These are phyloP conservation scores for Nannoperca australis DNA, from an alignment of 2,797 vertebrate genomes.

Conservation along the genomic window DNA sequence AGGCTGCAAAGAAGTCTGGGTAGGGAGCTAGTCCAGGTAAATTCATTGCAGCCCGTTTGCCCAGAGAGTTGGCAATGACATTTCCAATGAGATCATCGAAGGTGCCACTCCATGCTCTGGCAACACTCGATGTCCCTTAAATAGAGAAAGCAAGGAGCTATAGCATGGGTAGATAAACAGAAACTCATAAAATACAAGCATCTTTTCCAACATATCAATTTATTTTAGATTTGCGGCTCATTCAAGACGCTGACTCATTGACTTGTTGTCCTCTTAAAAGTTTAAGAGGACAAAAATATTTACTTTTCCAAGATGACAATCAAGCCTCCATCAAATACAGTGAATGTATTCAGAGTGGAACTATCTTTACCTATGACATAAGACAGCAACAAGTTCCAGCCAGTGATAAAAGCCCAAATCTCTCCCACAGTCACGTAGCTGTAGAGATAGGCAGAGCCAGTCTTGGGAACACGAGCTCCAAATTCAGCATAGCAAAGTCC, in stretches of 20 bases:
- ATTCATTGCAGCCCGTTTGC: constrained; percentile 74
- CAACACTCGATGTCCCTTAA: constrained; percentile 90
- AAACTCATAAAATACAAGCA: neutral
- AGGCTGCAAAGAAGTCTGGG: constrained; percentile 89
- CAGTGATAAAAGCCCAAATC: constrained; percentile 90
- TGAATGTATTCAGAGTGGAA: neutral
- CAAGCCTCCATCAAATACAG: neutral
- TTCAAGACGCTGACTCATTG: neutral
- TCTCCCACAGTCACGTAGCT: constrained; percentile 91
- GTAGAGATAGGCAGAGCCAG: constrained; percentile 92
- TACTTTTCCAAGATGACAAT: neutral
- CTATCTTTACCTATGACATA: constrained; percentile 87
- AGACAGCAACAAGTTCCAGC: constrained; percentile 92
- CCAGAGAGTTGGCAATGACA: constrained; percentile 81
- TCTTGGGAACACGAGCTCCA: constrained; percentile 88
- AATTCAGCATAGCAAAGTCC: constrained; percentile 91
- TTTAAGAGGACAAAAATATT: neutral
- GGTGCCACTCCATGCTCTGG: constrained; percentile 90
- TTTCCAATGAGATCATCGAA: constrained; percentile 90
- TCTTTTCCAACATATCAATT: neutral
- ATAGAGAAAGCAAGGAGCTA: constrained; percentile 1
- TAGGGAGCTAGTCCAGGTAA: constrained; percentile 88
- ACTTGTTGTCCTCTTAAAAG: too few species aligned
- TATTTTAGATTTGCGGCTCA: neutral
- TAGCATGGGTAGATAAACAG: neutral